Conservation (phyloP, 2,113 vertebrate species). For the Nestor notabilis region DNA sequence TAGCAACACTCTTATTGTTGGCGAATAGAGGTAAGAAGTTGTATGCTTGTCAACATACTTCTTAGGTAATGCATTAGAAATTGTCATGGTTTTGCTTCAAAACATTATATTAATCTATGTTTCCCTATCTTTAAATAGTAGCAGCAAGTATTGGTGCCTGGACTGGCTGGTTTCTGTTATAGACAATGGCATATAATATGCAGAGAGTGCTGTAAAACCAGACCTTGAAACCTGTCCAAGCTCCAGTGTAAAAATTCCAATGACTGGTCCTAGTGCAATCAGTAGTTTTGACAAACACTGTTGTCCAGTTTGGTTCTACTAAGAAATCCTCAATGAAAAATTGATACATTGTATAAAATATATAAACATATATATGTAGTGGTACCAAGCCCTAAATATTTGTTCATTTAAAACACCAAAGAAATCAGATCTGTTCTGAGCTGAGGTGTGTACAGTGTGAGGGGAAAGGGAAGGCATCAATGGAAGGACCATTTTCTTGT, state of each 20-base stretch:
- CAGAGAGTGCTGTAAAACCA: background rate
- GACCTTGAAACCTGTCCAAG: background rate
- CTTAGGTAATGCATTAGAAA: background rate
- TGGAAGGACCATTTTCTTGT: background rate
- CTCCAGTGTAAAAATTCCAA: background rate
- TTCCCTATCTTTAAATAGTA: background rate
- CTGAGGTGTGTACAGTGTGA: fast-evolving
- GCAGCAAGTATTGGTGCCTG: background rate
- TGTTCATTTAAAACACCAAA: background rate
- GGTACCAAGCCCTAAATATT: background rate
- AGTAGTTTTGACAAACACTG: background rate
- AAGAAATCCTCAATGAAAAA: background rate
- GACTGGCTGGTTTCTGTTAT: background rate
- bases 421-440: background rate
- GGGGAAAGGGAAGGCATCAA: fast-evolving
- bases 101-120: background rate
- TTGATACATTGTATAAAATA: background rate
- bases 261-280: background rate
- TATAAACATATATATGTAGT: background rate
- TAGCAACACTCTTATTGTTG: background rate
- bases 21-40: background rate
- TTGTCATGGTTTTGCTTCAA: background rate
- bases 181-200: background rate
- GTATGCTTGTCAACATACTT: background rate
- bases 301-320: background rate